Percentiles rank a stretch among this genome's conserved stretches.
phyloP scores from a whole-genome alignment of 2,113 vertebrate genomes.

The Oryzias javanicus region DNA sequence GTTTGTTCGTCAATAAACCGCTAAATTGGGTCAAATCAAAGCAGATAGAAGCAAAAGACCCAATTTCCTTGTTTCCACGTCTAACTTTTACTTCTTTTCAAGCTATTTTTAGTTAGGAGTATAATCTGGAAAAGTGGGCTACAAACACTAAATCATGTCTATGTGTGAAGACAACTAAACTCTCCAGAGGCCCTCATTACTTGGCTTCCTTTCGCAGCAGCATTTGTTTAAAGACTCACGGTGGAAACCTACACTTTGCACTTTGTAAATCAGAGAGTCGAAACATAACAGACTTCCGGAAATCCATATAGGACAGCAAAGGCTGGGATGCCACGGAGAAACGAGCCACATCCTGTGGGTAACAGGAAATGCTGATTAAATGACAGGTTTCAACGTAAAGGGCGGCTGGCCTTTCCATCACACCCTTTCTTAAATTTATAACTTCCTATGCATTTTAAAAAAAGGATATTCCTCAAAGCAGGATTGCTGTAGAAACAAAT shows the following conservation, averaged over 20 bases:
- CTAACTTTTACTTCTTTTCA: background rate
- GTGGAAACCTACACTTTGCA: conserved; percentile 44
- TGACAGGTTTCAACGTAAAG: conserved; percentile 63
- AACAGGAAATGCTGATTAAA: conserved; percentile 71
- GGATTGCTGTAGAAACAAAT: too few species aligned
- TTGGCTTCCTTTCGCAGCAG: conserved; percentile 17
- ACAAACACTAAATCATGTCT: conserved; percentile 4
- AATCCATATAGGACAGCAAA: conserved; percentile 42
- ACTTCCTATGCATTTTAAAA: conserved; percentile 5
- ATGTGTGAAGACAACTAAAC: conserved; percentile 6
- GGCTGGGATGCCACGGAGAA: conserved; percentile 29
- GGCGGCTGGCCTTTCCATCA: conserved; percentile 41
- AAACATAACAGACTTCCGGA: conserved; percentile 51
- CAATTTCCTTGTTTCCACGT: background rate
- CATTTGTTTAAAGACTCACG: conserved; percentile 34
- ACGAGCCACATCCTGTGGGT: conserved; percentile 63
- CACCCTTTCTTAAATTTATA: conserved; percentile 52
- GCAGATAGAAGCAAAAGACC: background rate
- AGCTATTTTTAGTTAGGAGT: conserved; percentile 4
- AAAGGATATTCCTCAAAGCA: background rate
- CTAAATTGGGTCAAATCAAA: background rate
- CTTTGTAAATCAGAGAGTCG: conserved; percentile 51
- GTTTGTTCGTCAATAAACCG: conserved; percentile 3
- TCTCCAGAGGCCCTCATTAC: conserved; percentile 5
- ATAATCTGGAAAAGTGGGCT: conserved; percentile 11